Base-by-base conservation (phyloP, 2,888 invertebrate species). In the Pemphredon lugubris region DNA sequence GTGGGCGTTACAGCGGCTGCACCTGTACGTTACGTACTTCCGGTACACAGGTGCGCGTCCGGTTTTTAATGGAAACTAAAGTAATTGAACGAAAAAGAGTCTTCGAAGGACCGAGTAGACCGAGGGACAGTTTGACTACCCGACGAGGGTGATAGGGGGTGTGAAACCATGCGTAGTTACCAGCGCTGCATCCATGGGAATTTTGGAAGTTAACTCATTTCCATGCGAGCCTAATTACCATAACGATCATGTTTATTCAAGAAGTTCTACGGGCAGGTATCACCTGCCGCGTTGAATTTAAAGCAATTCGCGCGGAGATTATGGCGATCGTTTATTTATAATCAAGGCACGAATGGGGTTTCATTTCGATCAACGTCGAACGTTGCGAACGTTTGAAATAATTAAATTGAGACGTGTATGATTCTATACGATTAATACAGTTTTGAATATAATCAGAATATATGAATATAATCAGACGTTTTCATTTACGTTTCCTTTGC, bases 1-100 rank as follows among this genome's bases (percentile, higher is more conserved):
- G 37, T 21, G 6, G 44, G 50, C 72, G 77, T 75, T 59, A 64
- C 73, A 69, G 63, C 60, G 59, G 58, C 51, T 67, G 61, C 82
- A 81, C 83, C 79, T 81, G 82, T 83, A 82, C 79, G 81, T 83
- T 79, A 73, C 54, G 50, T 42, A 77, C 67, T 86, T 87, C 85
- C 85, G 83, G 83, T 53, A 75, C 79, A 83, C 87, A 87, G 87
- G 87, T 87, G 87, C 69, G 74, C 82, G 64, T 85, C 83, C 84
- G 77, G 73, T 42, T 50, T 63, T 68, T 64, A 75, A 72, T 67
- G 68, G 70, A 73, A 60, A 48, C 55, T 45, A 58, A 50, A 44
- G 48, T 30, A 54, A 65, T 65, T 21, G 77, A 51, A 54, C 13
- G 40, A 48, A 20, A 18, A 51, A 30, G 51, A 59, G 51, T 42